phyloP scores from a whole-genome alignment of 2,888 invertebrate species.

The Argynnis bischoffii region DNA sequence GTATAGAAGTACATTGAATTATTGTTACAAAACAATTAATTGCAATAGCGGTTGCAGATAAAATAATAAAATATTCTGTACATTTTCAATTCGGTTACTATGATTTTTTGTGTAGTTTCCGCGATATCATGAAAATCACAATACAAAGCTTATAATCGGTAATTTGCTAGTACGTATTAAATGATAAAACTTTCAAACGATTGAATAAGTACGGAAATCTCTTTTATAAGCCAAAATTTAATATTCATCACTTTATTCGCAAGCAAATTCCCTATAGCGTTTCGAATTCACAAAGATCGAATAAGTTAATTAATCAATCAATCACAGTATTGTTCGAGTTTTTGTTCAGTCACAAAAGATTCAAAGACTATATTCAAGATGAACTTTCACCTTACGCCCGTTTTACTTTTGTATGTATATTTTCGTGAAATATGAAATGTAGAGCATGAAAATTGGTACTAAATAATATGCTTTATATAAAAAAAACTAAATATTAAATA shows the following conservation, averaged over 20 bases:
- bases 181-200: background rate
- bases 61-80: too few relatives aligned
- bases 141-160: too few relatives aligned
- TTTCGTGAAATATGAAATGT: slow-evolving; percentile 40
- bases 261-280: slow-evolving; percentile 14
- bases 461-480: background rate
- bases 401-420: slow-evolving; percentile 48
- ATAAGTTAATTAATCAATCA: slow-evolving; percentile 71
- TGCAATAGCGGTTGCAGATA: too few relatives aligned
- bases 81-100: too few relatives aligned
- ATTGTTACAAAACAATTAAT: too few relatives aligned
- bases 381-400: slow-evolving; percentile 62
- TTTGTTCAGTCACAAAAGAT: slow-evolving; percentile 66
- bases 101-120: too few relatives aligned
- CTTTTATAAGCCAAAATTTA: slow-evolving; percentile 20
- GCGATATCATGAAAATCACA: too few relatives aligned
- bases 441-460: slow-evolving; percentile 3
- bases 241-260: slow-evolving; percentile 19
- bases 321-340: slow-evolving; percentile 62
- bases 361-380: slow-evolving; percentile 55
- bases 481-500: too few relatives aligned
- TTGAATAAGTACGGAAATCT: background rate
- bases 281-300: slow-evolving; percentile 29
- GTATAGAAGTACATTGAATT: too few relatives aligned
- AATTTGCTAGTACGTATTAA: background rate